Evolutionary conservation across 2,888 invertebrate genomes (phyloP).

Genomic region (Choreutis nemorana): DNA sequence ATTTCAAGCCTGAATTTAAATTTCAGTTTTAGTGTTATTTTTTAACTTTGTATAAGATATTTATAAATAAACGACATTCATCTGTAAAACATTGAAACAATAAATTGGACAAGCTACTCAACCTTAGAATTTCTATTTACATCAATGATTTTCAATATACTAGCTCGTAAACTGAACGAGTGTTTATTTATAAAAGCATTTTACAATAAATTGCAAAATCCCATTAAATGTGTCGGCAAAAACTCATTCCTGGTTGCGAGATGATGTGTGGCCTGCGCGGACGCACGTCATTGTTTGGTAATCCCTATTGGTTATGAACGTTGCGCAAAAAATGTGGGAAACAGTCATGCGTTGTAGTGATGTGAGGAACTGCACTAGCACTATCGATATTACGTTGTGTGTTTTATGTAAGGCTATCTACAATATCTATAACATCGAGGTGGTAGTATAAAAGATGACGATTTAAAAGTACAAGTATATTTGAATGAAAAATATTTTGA

Average conservation of each 20-base stretch:
- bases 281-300: conserved; percentile 46
- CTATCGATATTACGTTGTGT: conserved; percentile 6
- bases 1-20: no score
- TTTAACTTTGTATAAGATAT: no score
- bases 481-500: no score
- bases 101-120: no score
- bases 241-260: conserved; percentile 30
- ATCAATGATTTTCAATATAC: no score
- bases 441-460: no score
- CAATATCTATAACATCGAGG: conserved; percentile 4
- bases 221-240: conserved; percentile 49
- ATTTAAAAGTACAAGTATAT: no score
- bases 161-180: not conserved
- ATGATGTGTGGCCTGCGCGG: conserved; percentile 51
- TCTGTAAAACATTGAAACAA: no score
- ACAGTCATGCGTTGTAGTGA: conserved; percentile 10
- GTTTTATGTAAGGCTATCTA: not conserved
- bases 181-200: conserved; percentile 18
- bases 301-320: conserved; percentile 29
- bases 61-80: no score
- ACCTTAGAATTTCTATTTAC: no score
- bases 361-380: no score
- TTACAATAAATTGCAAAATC: conserved; percentile 40
- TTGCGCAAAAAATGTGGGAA: conserved; percentile 36
- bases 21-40: no score